phyloP scores from a whole-genome alignment of 92 coral and sea anemone genomes.

The Paramuricea clavata region DNA sequence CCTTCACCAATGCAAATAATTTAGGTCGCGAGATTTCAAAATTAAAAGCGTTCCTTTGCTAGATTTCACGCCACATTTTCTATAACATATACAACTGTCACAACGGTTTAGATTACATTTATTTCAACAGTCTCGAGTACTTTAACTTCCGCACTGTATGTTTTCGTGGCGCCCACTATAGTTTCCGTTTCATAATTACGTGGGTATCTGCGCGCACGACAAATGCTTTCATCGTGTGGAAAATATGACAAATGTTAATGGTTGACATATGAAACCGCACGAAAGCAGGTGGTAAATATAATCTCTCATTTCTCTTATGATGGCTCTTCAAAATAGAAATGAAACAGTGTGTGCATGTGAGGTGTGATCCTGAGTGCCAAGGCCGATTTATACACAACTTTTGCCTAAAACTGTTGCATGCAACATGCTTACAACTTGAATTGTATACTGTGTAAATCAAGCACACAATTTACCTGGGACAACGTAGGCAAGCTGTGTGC shows the following conservation, averaged over 20 bases:
- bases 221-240: background rate
- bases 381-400: too few species aligned
- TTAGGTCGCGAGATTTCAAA: background rate
- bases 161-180: background rate
- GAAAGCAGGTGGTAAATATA: background rate
- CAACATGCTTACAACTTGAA: too few species aligned
- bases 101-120: background rate
- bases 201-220: constrained; percentile 1
- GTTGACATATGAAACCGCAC: background rate
- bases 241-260: background rate
- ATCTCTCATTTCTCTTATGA: background rate
- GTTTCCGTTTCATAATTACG: background rate
- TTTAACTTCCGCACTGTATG: background rate
- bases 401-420: too few species aligned
- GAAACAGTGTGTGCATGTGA: too few species aligned
- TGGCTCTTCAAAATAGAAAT: too few species aligned
- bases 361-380: too few species aligned
- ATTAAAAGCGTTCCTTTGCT: background rate
- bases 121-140: background rate
- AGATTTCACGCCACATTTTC: background rate
- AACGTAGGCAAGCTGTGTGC: too few species aligned
- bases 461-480: too few species aligned
- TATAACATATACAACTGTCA: background rate
- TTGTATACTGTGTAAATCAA: too few species aligned
- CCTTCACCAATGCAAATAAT: background rate